These are phyloP conservation scores for Drosophila santomea DNA, from an alignment of 1,140 invertebrate genomes.

Conservation along the genomic window DNA sequence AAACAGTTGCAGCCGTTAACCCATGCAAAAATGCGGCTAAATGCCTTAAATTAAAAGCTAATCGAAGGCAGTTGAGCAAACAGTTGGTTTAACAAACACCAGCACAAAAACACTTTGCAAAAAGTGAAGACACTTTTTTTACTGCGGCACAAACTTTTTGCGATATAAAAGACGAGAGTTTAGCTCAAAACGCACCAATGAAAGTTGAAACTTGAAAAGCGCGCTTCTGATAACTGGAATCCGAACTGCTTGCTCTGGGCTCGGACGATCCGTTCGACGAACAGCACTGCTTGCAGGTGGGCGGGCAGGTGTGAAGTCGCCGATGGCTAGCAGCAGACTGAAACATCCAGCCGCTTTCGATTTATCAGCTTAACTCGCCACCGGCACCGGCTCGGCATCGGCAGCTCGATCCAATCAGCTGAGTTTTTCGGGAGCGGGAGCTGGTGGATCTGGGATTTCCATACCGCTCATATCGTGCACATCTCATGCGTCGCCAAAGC, in stretches of 20 bases:
- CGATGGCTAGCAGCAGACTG: constrained; percentile 76
- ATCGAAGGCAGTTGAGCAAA: constrained; percentile 61
- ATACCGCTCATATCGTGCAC: constrained; percentile 29
- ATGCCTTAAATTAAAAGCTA: constrained; percentile 59
- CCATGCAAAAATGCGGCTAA: constrained; percentile 12
- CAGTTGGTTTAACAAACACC: constrained; percentile 43
- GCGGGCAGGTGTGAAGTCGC: constrained; percentile 69
- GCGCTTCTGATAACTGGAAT: constrained; percentile 19
- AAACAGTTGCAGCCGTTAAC: constrained; percentile 10
- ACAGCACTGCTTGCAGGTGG: constrained; percentile 37
- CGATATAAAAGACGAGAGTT: background rate
- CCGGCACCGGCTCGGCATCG: background rate
- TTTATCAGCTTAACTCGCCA: constrained; percentile 54
- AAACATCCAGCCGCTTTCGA: constrained; percentile 38
- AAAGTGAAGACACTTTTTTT: constrained; percentile 26
- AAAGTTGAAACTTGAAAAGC: constrained; percentile 27
- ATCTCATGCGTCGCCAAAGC: constrained; percentile 4
- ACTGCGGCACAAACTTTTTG: constrained; percentile 28
- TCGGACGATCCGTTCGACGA: constrained; percentile 23
- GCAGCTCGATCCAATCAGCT: constrained; percentile 5
- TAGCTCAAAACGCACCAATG: constrained; percentile 25
- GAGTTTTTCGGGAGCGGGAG: constrained; percentile 26
- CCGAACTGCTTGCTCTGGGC: constrained; percentile 9
- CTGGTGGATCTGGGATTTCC: constrained; percentile 21
- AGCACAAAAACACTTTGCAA: constrained; percentile 25